These are phyloP conservation scores for Melospiza melodia DNA, from an alignment of 2,113 vertebrate species.

Conservation along the genomic window DNA sequence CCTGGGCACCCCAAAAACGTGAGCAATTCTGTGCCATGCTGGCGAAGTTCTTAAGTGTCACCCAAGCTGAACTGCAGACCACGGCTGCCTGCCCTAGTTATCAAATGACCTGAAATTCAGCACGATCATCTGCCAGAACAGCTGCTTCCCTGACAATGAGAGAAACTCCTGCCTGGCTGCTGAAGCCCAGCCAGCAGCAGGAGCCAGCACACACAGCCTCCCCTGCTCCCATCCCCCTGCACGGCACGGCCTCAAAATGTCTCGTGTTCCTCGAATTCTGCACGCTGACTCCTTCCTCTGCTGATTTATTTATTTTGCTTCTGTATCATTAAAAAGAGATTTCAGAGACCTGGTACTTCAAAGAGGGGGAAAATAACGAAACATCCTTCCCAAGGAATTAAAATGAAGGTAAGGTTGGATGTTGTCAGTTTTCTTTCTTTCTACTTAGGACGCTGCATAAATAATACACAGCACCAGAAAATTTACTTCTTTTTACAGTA, in stretches of 20 bases:
- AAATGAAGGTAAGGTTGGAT: slow-evolving; percentile 7
- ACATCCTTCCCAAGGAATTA: neutral
- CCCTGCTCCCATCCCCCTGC: neutral
- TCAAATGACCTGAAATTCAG: slow-evolving; percentile 67
- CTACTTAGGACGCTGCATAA: neutral
- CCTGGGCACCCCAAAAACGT: neutral
- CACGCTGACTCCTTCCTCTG: neutral
- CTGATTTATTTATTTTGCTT: neutral
- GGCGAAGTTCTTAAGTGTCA: neutral
- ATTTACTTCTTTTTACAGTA: neutral
- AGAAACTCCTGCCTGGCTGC: slow-evolving; percentile 5
- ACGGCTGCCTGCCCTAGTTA: slow-evolving; percentile 47
- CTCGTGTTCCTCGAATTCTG: neutral
- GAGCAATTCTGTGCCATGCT: neutral
- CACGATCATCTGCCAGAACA: slow-evolving; percentile 36
- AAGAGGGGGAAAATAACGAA: neutral
- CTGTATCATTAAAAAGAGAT: neutral
- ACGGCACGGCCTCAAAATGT: neutral
- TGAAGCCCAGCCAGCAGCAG: neutral
- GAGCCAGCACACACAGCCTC: neutral
- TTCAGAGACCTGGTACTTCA: slow-evolving; percentile 35
- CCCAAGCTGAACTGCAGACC: slow-evolving; percentile 33
- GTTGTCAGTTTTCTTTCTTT: slow-evolving; percentile 12
- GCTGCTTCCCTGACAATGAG: neutral
- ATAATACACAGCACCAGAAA: slow-evolving; percentile 16